Conservation (phyloP, 1,140 invertebrate species). For the Drosophila punjabiensis region DNA sequence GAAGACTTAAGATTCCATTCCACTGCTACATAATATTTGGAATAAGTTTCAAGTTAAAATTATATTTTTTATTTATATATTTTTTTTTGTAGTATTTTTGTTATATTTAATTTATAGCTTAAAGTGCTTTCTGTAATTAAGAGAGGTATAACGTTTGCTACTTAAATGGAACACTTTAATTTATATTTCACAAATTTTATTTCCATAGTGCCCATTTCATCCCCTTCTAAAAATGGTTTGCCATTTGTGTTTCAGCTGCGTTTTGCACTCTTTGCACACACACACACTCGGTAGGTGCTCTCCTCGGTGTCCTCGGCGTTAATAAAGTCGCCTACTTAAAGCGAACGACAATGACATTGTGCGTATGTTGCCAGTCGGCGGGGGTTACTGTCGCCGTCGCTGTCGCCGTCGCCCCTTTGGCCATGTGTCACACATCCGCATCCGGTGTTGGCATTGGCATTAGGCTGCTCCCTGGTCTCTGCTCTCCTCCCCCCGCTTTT, state of each 20-base stretch:
- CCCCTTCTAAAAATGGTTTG: constrained; percentile 50
- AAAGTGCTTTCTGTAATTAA: background rate
- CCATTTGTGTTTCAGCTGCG: constrained; percentile 42
- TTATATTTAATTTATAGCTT: background rate
- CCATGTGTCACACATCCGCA: constrained; percentile 79
- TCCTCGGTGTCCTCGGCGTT: constrained; percentile 67
- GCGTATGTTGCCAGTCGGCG: constrained; percentile 46
- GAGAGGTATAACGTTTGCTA: background rate
- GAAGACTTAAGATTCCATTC: too few species aligned
- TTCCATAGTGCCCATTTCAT: background rate
- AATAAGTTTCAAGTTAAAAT: too few species aligned
- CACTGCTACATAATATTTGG: too few species aligned
- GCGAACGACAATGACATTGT: constrained; percentile 71
- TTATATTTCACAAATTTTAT: background rate
- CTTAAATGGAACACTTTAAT: too few species aligned
- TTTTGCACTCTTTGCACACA: constrained; percentile 32
- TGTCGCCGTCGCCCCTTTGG: constrained; percentile 18
- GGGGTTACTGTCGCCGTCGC: constrained; percentile 3
- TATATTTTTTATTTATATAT: too few species aligned
- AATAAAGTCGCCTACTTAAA: constrained; percentile 82
- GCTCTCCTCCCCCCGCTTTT: background rate
- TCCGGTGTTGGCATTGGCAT: constrained; percentile 80
- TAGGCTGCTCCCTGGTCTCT: constrained; percentile 28
- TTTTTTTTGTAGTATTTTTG: too few species aligned
- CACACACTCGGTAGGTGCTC: constrained; percentile 37